A percentile compares a stretch with the other conserved stretches of the same genome.
phyloP scores from a whole-genome alignment of 1,140 invertebrate genomes.

The Hyles vespertilio region DNA sequence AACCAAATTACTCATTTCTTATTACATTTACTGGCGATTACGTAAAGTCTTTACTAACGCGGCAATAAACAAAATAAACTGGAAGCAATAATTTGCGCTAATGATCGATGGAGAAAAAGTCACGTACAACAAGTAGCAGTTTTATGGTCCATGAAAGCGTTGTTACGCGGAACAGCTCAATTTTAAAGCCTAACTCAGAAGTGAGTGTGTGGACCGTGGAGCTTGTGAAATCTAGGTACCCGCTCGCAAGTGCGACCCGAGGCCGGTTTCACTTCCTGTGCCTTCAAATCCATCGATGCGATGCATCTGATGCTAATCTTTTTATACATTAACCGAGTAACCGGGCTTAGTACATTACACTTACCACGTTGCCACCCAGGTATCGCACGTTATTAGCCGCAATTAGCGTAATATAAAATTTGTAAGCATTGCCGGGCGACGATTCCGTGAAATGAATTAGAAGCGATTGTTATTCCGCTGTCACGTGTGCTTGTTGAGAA shows the following conservation, averaged over 20 bases:
- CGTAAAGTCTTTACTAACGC: slow-evolving; percentile 2
- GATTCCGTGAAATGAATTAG: slow-evolving; percentile 18
- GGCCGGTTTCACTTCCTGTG: slow-evolving; percentile 22
- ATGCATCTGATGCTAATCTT: slow-evolving; percentile 13
- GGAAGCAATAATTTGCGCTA: no score
- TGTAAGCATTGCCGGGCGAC: background rate
- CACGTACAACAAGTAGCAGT: no score
- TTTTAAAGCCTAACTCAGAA: background rate
- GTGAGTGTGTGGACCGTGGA: slow-evolving; percentile 2
- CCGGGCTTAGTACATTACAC: no score
- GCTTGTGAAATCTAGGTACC: slow-evolving; percentile 20
- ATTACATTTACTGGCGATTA: background rate
- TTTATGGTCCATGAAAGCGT: slow-evolving; percentile 7
- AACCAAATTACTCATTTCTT: background rate
- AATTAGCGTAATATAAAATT: no score
- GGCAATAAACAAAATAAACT: slow-evolving; percentile 2
- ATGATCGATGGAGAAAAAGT: no score
- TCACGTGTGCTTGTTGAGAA: slow-evolving; percentile 12
- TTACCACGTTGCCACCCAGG: no score
- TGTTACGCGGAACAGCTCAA: slow-evolving; percentile 6
- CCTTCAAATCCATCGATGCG: slow-evolving; percentile 19
- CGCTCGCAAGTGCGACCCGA: slow-evolving; percentile 12
- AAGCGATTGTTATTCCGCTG: slow-evolving; percentile 14
- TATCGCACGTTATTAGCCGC: no score
- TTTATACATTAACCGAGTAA: slow-evolving; percentile 1